phyloP scores from a whole-genome alignment of 2,113 vertebrate genomes.

The Copsychus sechellarum region DNA sequence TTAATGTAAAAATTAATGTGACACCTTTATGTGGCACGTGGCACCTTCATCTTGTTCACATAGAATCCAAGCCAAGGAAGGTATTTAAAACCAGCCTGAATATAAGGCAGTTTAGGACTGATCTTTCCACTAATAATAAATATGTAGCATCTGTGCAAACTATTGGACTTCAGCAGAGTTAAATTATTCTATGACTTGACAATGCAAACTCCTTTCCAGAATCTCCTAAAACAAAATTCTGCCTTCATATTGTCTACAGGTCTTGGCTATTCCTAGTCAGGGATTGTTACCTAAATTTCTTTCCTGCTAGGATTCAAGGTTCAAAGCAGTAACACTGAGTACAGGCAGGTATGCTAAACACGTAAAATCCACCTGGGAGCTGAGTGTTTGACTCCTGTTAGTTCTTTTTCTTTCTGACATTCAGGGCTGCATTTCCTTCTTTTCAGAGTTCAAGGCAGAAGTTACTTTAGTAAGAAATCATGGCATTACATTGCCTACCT shows the following conservation, averaged over 20 bases:
- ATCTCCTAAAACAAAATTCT: not conserved
- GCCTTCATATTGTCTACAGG: not conserved
- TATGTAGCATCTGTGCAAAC: not conserved
- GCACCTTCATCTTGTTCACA: not conserved
- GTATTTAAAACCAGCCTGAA: not conserved
- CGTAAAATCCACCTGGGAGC: not conserved
- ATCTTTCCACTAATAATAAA: not conserved
- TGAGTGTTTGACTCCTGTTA: rapidly evolving
- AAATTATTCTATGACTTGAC: not conserved
- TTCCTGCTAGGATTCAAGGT: not conserved
- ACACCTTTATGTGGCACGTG: not conserved
- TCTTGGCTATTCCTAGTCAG: not conserved
- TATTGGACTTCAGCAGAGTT: not conserved
- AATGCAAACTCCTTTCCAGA: not conserved
- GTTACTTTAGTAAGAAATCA: not conserved
- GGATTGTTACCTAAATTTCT: not conserved
- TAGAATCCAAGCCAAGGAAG: not conserved
- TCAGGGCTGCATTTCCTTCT: not conserved
- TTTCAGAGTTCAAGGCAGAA: not conserved
- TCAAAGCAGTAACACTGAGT: rapidly evolving
- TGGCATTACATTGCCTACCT: not conserved
- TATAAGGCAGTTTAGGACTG: not conserved
- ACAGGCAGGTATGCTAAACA: not conserved
- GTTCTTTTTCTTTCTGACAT: not conserved
- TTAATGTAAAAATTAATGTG: not conserved